Base-by-base conservation (phyloP, 1,140 invertebrate species). In the Ceratitis capitata region DNA sequence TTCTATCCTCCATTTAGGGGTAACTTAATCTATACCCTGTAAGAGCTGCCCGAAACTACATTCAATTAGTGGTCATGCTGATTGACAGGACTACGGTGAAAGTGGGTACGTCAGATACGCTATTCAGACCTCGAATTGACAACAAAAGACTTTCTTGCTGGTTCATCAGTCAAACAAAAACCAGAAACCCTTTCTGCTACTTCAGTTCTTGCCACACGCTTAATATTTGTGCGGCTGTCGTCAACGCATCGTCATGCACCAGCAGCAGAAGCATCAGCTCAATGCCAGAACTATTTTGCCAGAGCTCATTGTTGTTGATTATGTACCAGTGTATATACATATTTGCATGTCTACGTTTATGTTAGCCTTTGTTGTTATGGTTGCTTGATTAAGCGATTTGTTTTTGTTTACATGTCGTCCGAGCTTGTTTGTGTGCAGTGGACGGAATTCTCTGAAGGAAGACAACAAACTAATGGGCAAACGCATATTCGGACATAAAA, bases 401-500 rank as follows among this genome's bases (percentile, higher is more conserved):
- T 35, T 69, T 69, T 32, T 69, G 61, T 69, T 69, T 69, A 32
- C 61, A 16, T 35, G 61, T 19, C 32, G 29, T 14, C 51, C 51
- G 29, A 35, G 16, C 39, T 12, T 69, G 32, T 56, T 2, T 56
- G n/a, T 53, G 6, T 6, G 51, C 51, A 9, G n/a, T 26, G 69
- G 1, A 7, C 42, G 19, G 6, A 78, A 78, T 78, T 42, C 69
- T 78, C 16, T 39, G 23, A 45, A 47, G 69, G 39, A 45, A 78
- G 39, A 78, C 69, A 78, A 78, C 35, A n/a, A 78, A 78, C 69
- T 45, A 78, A 78, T 78, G 69, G 39, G 69, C 69, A 45, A 78
- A 23, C 42, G 45, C n/a, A 5, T 10, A 32, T 16, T 23, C 19
- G 3, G 3, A 74, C 69, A 78, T 45, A 78, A n/a, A 42, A 12